A percentile compares a stretch with the other conserved stretches of the same genome.
These are phyloP conservation scores for Parapristionchus giblindavisi DNA, from an alignment of 2,888 invertebrate genomes.

Conservation along the genomic window DNA sequence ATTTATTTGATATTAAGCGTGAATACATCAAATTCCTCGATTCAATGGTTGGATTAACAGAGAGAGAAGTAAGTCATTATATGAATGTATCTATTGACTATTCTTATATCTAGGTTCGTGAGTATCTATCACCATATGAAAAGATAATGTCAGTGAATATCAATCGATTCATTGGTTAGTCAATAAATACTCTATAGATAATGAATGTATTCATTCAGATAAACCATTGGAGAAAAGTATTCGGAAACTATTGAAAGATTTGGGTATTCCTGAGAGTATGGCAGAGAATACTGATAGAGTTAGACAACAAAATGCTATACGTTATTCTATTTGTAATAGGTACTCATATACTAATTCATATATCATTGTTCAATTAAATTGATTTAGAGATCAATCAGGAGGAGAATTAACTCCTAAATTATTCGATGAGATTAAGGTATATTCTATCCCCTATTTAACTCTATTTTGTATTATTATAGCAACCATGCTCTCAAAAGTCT, in stretches of 20 bases:
- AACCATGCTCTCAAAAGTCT: neutral
- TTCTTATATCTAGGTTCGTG: no score
- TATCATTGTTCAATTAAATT: neutral
- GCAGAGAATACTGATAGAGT: neutral
- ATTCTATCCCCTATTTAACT: neutral
- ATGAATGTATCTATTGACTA: no score
- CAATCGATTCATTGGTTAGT: neutral
- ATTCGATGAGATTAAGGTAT: neutral
- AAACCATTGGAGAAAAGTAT: neutral
- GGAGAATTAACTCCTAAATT: neutral
- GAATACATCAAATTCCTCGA: slow-evolving; percentile 20
- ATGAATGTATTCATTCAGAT: neutral
- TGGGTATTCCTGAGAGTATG: neutral
- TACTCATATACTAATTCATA: neutral
- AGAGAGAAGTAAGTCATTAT: neutral
- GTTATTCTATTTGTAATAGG: neutral
- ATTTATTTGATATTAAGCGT: neutral
- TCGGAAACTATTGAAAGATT: neutral
- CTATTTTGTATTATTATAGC: neutral
- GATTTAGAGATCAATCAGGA: neutral
- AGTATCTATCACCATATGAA: no score
- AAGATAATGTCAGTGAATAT: neutral
- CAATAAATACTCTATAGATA: neutral
- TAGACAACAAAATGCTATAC: neutral
- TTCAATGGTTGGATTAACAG: neutral